Conservation (phyloP, 2,113 vertebrate species). For the Cynocephalus volans region DNA sequence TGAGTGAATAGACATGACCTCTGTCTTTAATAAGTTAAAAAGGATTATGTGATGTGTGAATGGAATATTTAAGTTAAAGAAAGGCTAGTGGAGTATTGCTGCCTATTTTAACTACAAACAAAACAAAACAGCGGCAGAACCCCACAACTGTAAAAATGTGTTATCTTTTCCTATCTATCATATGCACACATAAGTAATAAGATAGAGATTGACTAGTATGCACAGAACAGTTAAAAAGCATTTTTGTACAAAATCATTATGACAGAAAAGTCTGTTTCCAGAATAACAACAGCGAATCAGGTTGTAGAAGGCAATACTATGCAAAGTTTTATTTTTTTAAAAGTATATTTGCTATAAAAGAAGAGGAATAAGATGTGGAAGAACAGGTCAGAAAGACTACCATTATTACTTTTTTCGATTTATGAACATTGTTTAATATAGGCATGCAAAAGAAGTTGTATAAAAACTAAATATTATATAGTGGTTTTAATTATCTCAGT, state of each 20-base stretch:
- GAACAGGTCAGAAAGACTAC: background rate
- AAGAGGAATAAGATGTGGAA: background rate
- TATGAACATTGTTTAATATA: background rate
- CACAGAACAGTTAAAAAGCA: background rate
- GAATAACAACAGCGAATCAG: conserved; percentile 8
- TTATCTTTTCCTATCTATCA: conserved; percentile 21
- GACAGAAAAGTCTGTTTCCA: conserved; percentile 41
- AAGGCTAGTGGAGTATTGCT: background rate
- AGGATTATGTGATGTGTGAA: background rate
- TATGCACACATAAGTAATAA: background rate
- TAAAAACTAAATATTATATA: background rate
- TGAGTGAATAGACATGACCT: background rate
- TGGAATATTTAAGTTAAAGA: conserved; percentile 22
- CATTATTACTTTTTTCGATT: background rate
- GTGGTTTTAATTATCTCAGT: conserved; percentile 22
- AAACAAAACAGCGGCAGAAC: background rate
- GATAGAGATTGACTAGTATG: background rate
- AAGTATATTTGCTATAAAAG: background rate
- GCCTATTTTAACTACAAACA: conserved; percentile 29
- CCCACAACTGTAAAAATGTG: background rate
- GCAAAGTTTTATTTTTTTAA: background rate
- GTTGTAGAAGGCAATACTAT: conserved; percentile 3
- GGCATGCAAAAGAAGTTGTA: background rate
- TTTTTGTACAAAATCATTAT: conserved; percentile 47
- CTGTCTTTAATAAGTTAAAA: background rate